Evolutionary conservation across 2,888 invertebrate species (phyloP).

Genomic region (Polymixis flavicincta): DNA sequence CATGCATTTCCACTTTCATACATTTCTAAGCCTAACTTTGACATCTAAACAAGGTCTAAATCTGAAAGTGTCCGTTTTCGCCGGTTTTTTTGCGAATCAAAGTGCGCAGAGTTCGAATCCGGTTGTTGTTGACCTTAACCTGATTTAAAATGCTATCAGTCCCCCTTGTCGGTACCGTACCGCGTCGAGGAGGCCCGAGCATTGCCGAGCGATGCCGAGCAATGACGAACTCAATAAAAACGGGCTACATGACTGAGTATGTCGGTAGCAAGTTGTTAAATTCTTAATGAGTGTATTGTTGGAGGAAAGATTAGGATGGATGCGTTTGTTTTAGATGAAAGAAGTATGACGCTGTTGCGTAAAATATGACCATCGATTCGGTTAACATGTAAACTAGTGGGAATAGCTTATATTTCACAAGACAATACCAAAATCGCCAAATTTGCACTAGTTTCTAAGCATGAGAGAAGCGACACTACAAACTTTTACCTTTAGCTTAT

Average conservation of each 20-base stretch:
- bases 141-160: constrained; percentile 89
- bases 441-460: not conserved
- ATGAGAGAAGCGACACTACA: not conserved
- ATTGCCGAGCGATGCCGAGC: constrained; percentile 36
- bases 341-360: too few relatives aligned
- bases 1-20: constrained; percentile 8
- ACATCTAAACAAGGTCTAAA: constrained; percentile 28
- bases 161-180: constrained; percentile 64
- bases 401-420: not conserved
- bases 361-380: not conserved
- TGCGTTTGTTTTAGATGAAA: constrained; percentile 5
- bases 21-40: constrained; percentile 24
- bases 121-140: constrained; percentile 86
- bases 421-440: not conserved
- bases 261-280: constrained; percentile 83
- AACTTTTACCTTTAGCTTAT: not conserved
- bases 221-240: constrained; percentile 78
- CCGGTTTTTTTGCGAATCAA: constrained; percentile 54
- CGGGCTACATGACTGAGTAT: constrained; percentile 84
- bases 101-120: constrained; percentile 47
- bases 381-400: too few relatives aligned
- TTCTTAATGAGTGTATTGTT: constrained; percentile 89
- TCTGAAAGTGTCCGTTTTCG: constrained; percentile 41
- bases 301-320: constrained; percentile 74
- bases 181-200: constrained; percentile 28